phyloP scores from a whole-genome alignment of 2,888 invertebrate genomes.

The Drosophila kanekoi region DNA sequence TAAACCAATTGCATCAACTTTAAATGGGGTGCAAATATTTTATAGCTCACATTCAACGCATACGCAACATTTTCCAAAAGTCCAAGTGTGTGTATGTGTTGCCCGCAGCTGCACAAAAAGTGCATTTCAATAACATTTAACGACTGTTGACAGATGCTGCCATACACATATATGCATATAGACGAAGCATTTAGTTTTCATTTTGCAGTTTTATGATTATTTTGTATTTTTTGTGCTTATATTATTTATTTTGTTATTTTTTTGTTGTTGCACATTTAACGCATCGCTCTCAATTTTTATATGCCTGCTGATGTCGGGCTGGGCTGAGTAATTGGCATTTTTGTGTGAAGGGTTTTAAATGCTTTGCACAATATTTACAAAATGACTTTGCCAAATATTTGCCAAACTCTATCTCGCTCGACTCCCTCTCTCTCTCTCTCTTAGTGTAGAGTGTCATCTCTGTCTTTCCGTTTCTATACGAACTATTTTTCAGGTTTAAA shows the following conservation, averaged over 20 bases:
- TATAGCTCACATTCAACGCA: slow-evolving; percentile 15
- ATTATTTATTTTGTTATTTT: background rate
- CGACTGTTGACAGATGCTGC: slow-evolving; percentile 46
- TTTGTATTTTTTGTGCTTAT: slow-evolving; percentile 4
- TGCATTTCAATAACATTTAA: slow-evolving; percentile 61
- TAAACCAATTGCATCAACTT: slow-evolving; percentile 51
- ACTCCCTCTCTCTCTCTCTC: background rate
- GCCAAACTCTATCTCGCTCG: slow-evolving; percentile 7
- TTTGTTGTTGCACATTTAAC: slow-evolving; percentile 6
- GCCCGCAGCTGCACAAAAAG: slow-evolving; percentile 32
- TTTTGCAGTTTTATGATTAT: slow-evolving; percentile 29
- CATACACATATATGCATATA: slow-evolving; percentile 40
- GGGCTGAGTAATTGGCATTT: slow-evolving; percentile 48
- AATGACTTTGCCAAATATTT: slow-evolving; percentile 38
- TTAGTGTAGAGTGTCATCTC: too few species aligned
- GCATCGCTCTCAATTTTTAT: slow-evolving; percentile 29
- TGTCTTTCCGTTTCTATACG: background rate
- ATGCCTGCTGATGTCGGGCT: slow-evolving; percentile 15
- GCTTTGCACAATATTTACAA: slow-evolving; percentile 38
- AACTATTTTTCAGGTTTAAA: too few species aligned
- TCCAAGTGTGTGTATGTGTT: slow-evolving; percentile 10
- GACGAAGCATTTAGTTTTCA: slow-evolving; percentile 51
- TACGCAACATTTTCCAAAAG: background rate
- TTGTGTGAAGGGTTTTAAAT: slow-evolving; percentile 47
- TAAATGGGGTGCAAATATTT: slow-evolving; percentile 66